Base-by-base conservation (phyloP, 92 coral and sea anemone species). In the Ricordea florida region DNA sequence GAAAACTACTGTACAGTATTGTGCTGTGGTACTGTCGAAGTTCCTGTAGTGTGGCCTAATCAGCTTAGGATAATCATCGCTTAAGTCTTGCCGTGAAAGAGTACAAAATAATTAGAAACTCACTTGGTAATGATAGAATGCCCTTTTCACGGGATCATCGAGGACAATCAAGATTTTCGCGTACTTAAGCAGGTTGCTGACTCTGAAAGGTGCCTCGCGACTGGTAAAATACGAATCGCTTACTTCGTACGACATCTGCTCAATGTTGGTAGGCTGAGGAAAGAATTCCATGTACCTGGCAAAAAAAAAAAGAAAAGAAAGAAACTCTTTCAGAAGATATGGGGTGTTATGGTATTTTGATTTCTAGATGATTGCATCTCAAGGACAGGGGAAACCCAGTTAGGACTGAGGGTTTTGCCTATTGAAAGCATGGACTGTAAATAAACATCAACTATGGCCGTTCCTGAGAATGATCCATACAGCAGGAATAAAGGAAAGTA, bases 111-210 rank as follows among this genome's bases (percentile, higher is more conserved):
- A 68, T 47, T 20, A n/a, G 9, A 28, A 20, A 30, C 73, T 55
- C 35, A 84, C 93, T 87, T 66, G 59, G 74, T 84, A 94, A 62
- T 94, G 98, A n/a, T 69, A 82, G 57, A 91, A 79, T 16, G 98
- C 96, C 58, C 97, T 83, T 62, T 88, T 80, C 0, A 93, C 97
- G 14, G 98, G 98, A 49, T 94, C 94, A 26, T 89, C 93, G 11
- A 94, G 77, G 10, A 94, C 97, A 34, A 94, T 88, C n/a, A 94
- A 69, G 20, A 94, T 88, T 67, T 84, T 88, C 28, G 94, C 94
- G 13, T 90, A 87, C 74, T 91, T 94, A 69, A 94, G 88, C 27
- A 94, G 90, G 29, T 88, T 89, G 57, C 81, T 91, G 33, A 93
- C 98, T 11, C 97, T 78, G 30, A 49, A 80, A 9, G 97, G 97